Evolutionary conservation across 2,888 invertebrate genomes (phyloP), one percentile per base, ranked within the genome.

Genomic region (Crossocerus cetratus): DNA sequence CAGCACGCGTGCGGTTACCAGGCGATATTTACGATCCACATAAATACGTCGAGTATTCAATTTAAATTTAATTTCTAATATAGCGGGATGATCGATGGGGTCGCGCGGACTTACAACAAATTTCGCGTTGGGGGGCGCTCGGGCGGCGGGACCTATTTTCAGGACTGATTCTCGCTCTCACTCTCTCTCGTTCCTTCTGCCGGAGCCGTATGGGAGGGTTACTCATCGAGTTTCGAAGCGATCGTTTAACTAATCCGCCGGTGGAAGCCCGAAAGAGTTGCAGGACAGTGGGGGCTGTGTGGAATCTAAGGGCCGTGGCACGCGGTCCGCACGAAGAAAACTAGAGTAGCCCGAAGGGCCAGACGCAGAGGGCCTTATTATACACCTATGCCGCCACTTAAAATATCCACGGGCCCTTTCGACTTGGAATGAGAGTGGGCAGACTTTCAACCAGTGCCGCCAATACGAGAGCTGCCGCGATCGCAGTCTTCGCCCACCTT

Each of bases 301-400:
- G 72, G 68, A 74, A 74, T 72, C 62, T 49, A 44, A 20, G 49
- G 5, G 49, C 43, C 67, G n/a, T 16, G 45, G 22, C 65, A 60
- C 65, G 68, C 45, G 65, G 69, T 65, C 66, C 66, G 69, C 73
- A 69, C 57, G 56, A 20, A 65, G 69, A 18, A 65, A 69, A 64
- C 57, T 73, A 67, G 83, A 84, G 84, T 86, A 84, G 87, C 87
- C 87, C 76, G 77, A 83, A 87, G 87, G 86, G 83, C 83, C 87
- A 86, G 86, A 87, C 87, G 69, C 76, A 74, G 32, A 32, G 32
- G 81, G 80, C 78, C 82, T 83, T 80, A 84, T 86, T 85, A 84
- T 83, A 84, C 81, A 82, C 82, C 83, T 84, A 78, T 83, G 81
- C 86, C 84, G 87, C 87, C 87, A 86, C 83, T 87, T 86, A 87